Base-by-base conservation (phyloP, 2,888 invertebrate species). In the Napeogenes sylphis region DNA sequence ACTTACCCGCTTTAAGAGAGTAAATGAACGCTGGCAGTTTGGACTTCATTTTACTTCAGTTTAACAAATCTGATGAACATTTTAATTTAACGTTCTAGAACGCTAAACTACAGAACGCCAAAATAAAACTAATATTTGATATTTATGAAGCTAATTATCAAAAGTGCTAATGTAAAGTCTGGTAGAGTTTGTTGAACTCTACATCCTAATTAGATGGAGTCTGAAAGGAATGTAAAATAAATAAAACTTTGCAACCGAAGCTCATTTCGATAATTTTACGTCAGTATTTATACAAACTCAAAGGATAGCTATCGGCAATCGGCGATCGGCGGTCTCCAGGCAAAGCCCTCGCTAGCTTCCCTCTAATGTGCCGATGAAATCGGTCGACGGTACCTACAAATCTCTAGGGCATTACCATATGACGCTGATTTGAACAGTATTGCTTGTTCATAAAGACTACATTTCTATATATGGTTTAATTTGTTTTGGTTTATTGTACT, bases 341-440 rank as follows among this genome's bases (percentile, higher is more conserved):
- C 30, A 30, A 30, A 51, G 21, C 47, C 55, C 59, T 45, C 57
- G 62, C 33, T 55, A 57, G 45, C 33, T 54, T 47, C 38, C 30
- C 61, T 55, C 55, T 51, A 58, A 56, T 63, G 38, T 58, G 47
- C 56, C 51, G 60, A 63, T 60, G 63, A 56, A 58, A 62, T 62
- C 56, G 51, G 58, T 30, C 33, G 55, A 56, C 55, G 62, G 60
- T 62, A 5, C 45, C 35, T 42, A 65, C 45, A 59, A 59, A 55
- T 65, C 65, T 58, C 62, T 46, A 54, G 65, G 47, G 51, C 51
- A 51, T 51, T 30, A 30, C 21, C 30, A 30, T 12, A 58, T 58
- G 45, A 33, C 38, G 45, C 56, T 45, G 51, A 38, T 30, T 54
- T 56, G 14, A 30, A 53, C 45, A 53, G 33, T 65, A 45, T 60